Evolutionary conservation across 64 coral and sea anemone species (phyloP).

Genomic region (Exaiptasia diaphana): DNA sequence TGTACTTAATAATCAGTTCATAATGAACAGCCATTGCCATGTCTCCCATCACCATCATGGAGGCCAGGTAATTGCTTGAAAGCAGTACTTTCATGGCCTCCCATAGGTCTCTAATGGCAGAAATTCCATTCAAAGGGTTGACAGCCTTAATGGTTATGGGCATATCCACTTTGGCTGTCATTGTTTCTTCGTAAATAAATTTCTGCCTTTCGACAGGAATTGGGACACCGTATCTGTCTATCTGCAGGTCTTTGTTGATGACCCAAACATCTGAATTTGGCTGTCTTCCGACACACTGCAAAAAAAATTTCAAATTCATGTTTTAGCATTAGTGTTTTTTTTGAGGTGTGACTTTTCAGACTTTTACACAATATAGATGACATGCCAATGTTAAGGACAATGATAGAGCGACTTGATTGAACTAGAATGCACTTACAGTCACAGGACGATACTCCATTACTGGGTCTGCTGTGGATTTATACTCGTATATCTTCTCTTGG

Average conservation of each 20-base stretch:
- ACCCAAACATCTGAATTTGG: conserved; percentile 4
- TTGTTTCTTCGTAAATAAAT: not conserved
- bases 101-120: not conserved
- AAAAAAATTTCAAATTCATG: too few species aligned
- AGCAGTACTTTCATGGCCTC: not conserved
- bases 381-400: too few species aligned
- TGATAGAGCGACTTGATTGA: too few species aligned
- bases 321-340: too few species aligned
- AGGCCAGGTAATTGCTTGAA: not conserved
- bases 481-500: conserved; percentile 5
- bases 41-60: not conserved
- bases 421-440: conserved; percentile 10
- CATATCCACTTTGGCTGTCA: not conserved
- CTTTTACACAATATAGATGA: too few species aligned
- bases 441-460: not conserved
- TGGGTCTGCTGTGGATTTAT: not conserved
- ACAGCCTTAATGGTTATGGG: not conserved
- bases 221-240: not conserved
- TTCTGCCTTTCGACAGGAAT: not conserved
- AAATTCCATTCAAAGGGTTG: not conserved
- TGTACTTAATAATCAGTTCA: not conserved
- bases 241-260: not conserved
- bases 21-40: conserved; percentile 8
- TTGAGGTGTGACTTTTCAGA: too few species aligned
- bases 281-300: conserved; percentile 22